Conservation (phyloP, 2,888 invertebrate genomes). For the Phaonia tiefii region DNA sequence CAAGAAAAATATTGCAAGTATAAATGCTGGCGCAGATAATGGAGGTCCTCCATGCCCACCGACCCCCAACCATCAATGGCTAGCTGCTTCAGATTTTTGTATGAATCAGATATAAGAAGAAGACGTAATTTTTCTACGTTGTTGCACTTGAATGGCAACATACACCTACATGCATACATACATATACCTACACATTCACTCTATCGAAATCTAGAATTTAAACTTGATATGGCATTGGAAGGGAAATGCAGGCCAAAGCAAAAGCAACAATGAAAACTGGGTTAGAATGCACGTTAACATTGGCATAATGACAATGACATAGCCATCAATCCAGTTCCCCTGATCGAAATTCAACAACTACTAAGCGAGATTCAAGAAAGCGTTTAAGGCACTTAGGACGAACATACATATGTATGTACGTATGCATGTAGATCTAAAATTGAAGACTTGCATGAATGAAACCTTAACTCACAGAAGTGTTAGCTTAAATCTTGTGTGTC, state of each 20-base stretch:
- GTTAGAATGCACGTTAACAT: slow-evolving; percentile 43
- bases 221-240: slow-evolving; percentile 9
- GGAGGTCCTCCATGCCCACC: not conserved
- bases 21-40: slow-evolving; percentile 36
- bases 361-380: no score
- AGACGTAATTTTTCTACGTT: not conserved
- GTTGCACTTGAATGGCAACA: not conserved
- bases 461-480: not conserved
- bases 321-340: slow-evolving; percentile 20
- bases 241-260: no score
- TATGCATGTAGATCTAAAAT: no score
- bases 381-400: no score
- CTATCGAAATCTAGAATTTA: slow-evolving; percentile 32
- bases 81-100: slow-evolving; percentile 31
- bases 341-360: not conserved
- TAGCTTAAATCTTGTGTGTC: not conserved
- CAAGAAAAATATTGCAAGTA: slow-evolving; percentile 22
- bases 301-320: slow-evolving; percentile 45
- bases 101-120: slow-evolving; percentile 27
- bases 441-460: no score
- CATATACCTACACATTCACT: not conserved
- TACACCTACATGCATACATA: not conserved
- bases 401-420: no score
- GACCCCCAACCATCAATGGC: slow-evolving; percentile 14
- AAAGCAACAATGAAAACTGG: slow-evolving; percentile 39